These are phyloP conservation scores for Ptilodon capucinus DNA, from an alignment of 2,888 invertebrate species.

Conservation along the genomic window DNA sequence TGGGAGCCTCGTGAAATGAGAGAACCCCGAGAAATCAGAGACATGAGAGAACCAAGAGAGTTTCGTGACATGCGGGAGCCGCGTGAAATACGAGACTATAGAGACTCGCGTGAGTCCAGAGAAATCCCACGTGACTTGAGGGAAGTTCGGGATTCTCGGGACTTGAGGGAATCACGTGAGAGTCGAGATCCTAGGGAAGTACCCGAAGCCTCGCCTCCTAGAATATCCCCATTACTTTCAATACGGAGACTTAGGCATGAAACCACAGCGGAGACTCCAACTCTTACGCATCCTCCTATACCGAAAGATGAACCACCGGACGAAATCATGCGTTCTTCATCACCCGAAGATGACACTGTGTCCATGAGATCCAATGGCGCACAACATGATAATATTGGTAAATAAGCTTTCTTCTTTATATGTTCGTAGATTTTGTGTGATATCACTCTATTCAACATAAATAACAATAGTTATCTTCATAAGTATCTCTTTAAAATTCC, in stretches of 20 bases:
- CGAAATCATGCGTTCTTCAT: slow-evolving; percentile 78
- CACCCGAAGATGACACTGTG: slow-evolving; percentile 83
- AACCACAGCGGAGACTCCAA: slow-evolving; percentile 60
- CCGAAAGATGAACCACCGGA: slow-evolving; percentile 81
- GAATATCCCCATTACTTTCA: slow-evolving; percentile 76
- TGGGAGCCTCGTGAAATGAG: slow-evolving; percentile 59
- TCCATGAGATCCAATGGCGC: slow-evolving; percentile 80
- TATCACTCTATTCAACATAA: too few species aligned
- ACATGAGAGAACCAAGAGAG: slow-evolving; percentile 53
- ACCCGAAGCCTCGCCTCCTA: slow-evolving; percentile 72
- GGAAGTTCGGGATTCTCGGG: slow-evolving; percentile 53
- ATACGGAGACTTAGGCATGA: slow-evolving; percentile 74
- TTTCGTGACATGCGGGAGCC: slow-evolving; percentile 58
- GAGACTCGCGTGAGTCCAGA: slow-evolving; percentile 56
- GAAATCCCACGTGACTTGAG: slow-evolving; percentile 54
- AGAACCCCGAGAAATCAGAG: slow-evolving; percentile 52
- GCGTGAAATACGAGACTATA: slow-evolving; percentile 50
- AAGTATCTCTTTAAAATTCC: too few species aligned
- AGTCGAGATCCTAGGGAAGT: slow-evolving; percentile 62
- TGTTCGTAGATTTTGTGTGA: too few species aligned
- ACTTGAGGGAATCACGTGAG: slow-evolving; percentile 62
- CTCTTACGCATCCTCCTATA: slow-evolving; percentile 72
- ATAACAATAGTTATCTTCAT: too few species aligned
- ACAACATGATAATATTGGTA: slow-evolving; percentile 81
- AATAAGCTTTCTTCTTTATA: slow-evolving; percentile 23